A percentile compares a stretch with the other conserved stretches of the same genome.
Evolutionary conservation across 53 echinoderm and acorn worm species (phyloP).

Genomic region (Holothuria scabra): DNA sequence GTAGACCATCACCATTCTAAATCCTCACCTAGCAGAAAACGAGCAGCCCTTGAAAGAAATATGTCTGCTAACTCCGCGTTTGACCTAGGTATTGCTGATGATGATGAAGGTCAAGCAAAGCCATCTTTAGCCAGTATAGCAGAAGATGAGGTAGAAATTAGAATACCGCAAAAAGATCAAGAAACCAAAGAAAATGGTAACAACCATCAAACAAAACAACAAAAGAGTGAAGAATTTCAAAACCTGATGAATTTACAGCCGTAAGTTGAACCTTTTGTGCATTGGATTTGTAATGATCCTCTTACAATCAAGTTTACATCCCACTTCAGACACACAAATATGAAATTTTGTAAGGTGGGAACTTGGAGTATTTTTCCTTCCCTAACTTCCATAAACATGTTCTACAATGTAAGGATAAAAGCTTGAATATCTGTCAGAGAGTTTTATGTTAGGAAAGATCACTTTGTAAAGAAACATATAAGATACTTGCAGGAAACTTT

Average conservation of each 20-base stretch:
- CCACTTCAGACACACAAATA: too few species aligned
- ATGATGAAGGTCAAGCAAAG: not conserved
- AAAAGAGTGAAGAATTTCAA: conserved; percentile 49
- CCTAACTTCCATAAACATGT: too few species aligned
- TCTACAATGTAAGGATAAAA: too few species aligned
- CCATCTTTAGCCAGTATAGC: conserved; percentile 45
- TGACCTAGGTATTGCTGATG: not conserved
- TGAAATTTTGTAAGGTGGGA: too few species aligned
- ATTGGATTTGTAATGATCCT: too few species aligned
- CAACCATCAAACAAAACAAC: conserved; percentile 31
- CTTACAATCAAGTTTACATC: too few species aligned
- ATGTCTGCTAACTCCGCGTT: conserved; percentile 15
- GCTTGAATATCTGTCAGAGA: too few species aligned
- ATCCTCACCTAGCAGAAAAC: not conserved
- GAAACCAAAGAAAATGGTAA: not conserved
- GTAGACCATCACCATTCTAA: conserved; percentile 74
- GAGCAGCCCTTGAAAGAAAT: not conserved
- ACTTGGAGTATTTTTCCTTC: too few species aligned
- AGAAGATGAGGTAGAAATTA: not conserved
- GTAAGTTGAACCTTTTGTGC: conserved; percentile 50
- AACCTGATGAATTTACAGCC: conserved; percentile 74
- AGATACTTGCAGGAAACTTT: too few species aligned
- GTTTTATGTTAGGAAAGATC: too few species aligned
- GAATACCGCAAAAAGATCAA: not conserved
- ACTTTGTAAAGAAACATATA: too few species aligned